Percentiles rank a stretch among this genome's conserved stretches.
Evolutionary conservation across 2,888 invertebrate genomes (phyloP).

Genomic region (Dynastes tityus): DNA sequence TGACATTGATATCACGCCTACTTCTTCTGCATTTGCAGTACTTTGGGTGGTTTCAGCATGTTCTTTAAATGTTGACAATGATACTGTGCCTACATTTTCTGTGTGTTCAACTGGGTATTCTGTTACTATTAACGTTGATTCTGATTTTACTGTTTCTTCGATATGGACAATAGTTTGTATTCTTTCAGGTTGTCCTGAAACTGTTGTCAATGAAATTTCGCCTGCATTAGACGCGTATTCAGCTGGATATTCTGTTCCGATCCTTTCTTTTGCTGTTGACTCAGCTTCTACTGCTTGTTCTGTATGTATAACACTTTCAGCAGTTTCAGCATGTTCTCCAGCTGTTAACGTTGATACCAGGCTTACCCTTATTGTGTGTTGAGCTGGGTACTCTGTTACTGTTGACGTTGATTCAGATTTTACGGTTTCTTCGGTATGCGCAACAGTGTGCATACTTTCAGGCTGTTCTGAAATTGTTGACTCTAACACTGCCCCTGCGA

Average conservation of each 20-base stretch:
- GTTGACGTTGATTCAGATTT: too few species aligned
- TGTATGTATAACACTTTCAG: not conserved
- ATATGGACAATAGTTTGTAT: not conserved
- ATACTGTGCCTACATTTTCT: not conserved
- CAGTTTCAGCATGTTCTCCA: slow-evolving; percentile 5
- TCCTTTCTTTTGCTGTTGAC: not conserved
- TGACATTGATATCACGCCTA: not conserved
- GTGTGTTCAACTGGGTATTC: not conserved
- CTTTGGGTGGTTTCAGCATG: too few species aligned
- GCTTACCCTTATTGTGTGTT: not conserved
- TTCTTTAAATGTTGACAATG: not conserved
- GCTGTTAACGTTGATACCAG: not conserved
- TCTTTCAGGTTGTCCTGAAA: not conserved
- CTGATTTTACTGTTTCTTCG: not conserved
- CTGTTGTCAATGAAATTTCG: not conserved
- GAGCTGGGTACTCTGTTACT: not conserved
- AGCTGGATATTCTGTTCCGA: not conserved
- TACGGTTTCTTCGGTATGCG: too few species aligned
- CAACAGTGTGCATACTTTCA: not conserved
- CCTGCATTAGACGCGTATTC: too few species aligned
- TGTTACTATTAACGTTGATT: not conserved
- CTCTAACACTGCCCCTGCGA: too few species aligned
- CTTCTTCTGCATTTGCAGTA: too few species aligned
- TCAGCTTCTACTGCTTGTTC: not conserved
- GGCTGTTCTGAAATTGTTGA: not conserved